Percentiles rank a stretch among this genome's conserved stretches.
Evolutionary conservation across 2,888 invertebrate species (phyloP).

Genomic region (Merodon equestris): DNA sequence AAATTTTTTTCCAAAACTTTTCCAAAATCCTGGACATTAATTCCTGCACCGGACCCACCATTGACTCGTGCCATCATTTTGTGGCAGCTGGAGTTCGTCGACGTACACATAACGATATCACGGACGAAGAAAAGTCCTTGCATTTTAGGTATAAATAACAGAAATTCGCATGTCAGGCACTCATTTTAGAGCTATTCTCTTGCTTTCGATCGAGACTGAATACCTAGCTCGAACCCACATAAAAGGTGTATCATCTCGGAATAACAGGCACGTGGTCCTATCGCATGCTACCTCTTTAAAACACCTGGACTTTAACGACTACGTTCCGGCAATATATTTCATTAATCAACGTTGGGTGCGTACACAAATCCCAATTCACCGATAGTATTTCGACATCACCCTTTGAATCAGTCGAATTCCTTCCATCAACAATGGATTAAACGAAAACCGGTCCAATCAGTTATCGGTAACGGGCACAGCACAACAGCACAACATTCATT

Average conservation of each 20-base stretch:
- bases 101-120: no score
- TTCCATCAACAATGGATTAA: conserved; percentile 24
- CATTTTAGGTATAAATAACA: no score
- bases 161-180: no score
- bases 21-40: no score
- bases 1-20: no score
- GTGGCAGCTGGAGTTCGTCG: no score
- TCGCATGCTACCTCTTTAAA: conserved; percentile 1
- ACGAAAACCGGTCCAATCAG: conserved; percentile 44
- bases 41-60: no score
- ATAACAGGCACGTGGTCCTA: conserved; percentile 29
- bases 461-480: background rate
- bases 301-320: conserved; percentile 57
- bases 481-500: conserved; percentile 53
- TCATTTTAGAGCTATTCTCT: no score
- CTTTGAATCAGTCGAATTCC: conserved; percentile 51
- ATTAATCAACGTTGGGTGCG: conserved; percentile 14
- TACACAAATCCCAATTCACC: conserved; percentile 19
- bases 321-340: conserved; percentile 25
- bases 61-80: no score
- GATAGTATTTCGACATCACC: conserved; percentile 43
- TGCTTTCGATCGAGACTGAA: no score
- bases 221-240: background rate
- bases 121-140: no score
- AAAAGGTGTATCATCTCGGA: conserved; percentile 11